These are phyloP conservation scores for Phasianus colchicus DNA, from an alignment of 2,113 vertebrate genomes.

Conservation along the genomic window DNA sequence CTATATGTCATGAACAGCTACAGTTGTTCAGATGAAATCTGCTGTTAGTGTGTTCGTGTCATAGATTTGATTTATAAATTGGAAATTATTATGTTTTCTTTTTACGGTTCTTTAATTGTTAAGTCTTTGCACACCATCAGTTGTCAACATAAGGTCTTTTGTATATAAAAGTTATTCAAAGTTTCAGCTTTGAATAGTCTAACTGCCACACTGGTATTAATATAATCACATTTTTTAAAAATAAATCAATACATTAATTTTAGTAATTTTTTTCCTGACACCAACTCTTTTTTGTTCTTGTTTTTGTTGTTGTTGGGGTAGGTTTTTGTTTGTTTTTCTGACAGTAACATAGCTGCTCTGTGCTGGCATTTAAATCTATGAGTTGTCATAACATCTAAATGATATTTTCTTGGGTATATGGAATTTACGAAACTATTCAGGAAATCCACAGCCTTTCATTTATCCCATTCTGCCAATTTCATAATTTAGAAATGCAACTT, in stretches of 20 bases:
- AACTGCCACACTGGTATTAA: neutral
- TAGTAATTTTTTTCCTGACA: neutral
- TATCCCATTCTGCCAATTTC: neutral
- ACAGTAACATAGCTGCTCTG: neutral
- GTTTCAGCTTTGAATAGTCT: neutral
- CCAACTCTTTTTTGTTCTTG: no score
- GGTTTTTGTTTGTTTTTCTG: fast-evolving
- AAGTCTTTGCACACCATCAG: no score
- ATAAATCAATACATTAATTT: neutral
- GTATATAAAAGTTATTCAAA: no score
- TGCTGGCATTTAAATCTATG: neutral
- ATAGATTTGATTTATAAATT: no score
- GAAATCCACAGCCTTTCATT: neutral
- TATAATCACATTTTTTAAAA: neutral
- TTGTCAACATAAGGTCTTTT: no score
- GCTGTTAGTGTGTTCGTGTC: no score
- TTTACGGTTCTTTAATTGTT: no score
- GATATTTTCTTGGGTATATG: neutral
- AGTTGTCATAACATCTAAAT: neutral
- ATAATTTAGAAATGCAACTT: neutral
- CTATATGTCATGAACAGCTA: no score
- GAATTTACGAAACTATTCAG: neutral
- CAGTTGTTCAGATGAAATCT: no score
- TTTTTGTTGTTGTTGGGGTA: no score
- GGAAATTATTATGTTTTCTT: no score